These are phyloP conservation scores for Petrolisthes manimaculis DNA, from an alignment of 2,888 invertebrate genomes.

Conservation along the genomic window DNA sequence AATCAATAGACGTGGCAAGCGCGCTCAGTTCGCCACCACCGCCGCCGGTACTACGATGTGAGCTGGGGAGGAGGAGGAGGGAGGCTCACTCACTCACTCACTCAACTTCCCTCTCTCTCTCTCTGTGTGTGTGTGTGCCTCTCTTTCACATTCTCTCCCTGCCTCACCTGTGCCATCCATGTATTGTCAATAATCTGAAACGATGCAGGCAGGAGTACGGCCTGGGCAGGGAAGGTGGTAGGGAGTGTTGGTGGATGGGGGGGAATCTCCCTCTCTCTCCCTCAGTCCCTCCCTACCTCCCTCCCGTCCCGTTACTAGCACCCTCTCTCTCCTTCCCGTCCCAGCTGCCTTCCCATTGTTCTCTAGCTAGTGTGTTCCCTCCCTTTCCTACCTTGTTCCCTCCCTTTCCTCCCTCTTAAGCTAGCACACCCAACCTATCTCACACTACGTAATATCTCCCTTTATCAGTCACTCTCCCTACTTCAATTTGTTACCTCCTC, in stretches of 20 bases:
- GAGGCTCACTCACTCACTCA: conserved; percentile 11
- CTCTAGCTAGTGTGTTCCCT: conserved; percentile 5
- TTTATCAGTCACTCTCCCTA: not conserved
- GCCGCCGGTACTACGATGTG: conserved; percentile 40
- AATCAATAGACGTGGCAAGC: conserved; percentile 60
- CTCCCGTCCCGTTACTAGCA: conserved; percentile 25
- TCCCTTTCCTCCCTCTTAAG: not conserved
- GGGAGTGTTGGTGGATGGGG: not conserved
- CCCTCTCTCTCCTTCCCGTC: conserved; percentile 6
- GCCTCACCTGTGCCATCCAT: conserved; percentile 34
- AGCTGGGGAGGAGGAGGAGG: not conserved
- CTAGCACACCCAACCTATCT: not conserved
- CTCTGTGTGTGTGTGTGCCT: conserved; percentile 30
- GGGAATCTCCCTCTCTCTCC: conserved; percentile 1
- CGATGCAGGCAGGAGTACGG: conserved; percentile 11
- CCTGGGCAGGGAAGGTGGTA: conserved; percentile 1
- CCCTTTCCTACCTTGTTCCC: not conserved
- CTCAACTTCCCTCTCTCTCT: conserved; percentile 12
- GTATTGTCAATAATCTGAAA: conserved; percentile 17
- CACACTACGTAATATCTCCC: not conserved
- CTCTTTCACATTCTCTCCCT: conserved; percentile 13
- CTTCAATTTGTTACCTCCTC: not conserved
- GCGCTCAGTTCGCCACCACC: conserved; percentile 45
- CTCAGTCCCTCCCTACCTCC: conserved; percentile 7
- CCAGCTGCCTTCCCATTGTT: conserved; percentile 38